Conservation (phyloP, 1,140 invertebrate genomes). For the Protaetia brevitarsis region DNA sequence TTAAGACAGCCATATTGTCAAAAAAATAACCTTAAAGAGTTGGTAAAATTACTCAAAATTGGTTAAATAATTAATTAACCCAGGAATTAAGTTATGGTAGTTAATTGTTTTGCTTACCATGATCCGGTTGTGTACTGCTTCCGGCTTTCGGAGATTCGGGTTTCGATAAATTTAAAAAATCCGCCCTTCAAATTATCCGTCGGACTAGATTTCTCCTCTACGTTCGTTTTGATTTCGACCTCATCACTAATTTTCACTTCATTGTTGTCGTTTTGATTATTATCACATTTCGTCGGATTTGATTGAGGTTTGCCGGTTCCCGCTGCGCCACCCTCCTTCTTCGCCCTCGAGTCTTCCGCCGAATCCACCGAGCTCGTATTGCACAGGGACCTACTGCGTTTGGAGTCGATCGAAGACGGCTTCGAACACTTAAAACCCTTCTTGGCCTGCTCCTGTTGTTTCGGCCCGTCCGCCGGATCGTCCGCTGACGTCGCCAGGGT, state of each 20-base stretch:
- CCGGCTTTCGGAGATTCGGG: slow-evolving; percentile 43
- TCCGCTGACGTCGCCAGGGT: background rate
- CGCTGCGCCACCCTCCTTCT: slow-evolving; percentile 31
- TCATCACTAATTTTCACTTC: slow-evolving; percentile 28
- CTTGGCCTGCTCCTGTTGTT: slow-evolving; percentile 28
- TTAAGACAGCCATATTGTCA: too few relatives aligned
- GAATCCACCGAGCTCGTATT: slow-evolving; percentile 40
- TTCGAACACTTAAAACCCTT: slow-evolving; percentile 31
- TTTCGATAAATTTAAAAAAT: slow-evolving; percentile 22
- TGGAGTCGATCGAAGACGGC: slow-evolving; percentile 38
- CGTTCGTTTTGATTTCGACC: slow-evolving; percentile 30
- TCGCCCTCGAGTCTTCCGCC: slow-evolving; percentile 34
- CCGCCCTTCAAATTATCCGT: slow-evolving; percentile 32
- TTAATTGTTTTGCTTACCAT: slow-evolving; percentile 31
- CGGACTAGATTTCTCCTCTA: slow-evolving; percentile 38
- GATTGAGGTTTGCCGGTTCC: slow-evolving; percentile 36
- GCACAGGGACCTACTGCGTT: slow-evolving; percentile 40
- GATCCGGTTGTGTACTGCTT: slow-evolving; percentile 41
- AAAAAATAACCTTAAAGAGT: too few relatives aligned
- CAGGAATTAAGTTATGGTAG: background rate
- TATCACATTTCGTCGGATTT: slow-evolving; percentile 30
- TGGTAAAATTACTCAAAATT: background rate
- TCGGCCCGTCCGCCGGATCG: background rate
- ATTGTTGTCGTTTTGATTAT: slow-evolving; percentile 23
- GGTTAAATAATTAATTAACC: background rate